Evolutionary conservation across 2,888 invertebrate species (phyloP).

Genomic region (Caenorhabditis becei): DNA sequence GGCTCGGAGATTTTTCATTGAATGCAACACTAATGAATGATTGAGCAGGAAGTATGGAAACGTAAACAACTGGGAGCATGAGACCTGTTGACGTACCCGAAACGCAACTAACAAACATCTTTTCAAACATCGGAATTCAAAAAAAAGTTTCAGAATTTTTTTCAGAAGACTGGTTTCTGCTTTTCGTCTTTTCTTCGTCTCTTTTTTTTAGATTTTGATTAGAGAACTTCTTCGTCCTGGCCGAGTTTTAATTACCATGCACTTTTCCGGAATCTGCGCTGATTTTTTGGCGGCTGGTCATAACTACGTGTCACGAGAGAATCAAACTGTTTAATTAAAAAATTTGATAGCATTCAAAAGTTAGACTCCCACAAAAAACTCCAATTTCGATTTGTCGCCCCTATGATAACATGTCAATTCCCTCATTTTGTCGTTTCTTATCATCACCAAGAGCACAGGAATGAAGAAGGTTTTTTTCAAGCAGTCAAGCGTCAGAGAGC

Average conservation of each 20-base stretch:
- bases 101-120: neutral
- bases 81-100: conserved; percentile 17
- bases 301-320: conserved; percentile 18
- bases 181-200: too few relatives aligned
- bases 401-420: conserved; percentile 24
- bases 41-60: neutral
- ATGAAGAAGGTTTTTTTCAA: conserved; percentile 34
- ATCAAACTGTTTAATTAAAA: neutral
- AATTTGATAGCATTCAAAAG: conserved; percentile 8
- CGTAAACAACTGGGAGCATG: conserved; percentile 15
- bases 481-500: conserved; percentile 42
- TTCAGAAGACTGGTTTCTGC: too few relatives aligned
- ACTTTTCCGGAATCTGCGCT: conserved; percentile 50
- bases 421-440: conserved; percentile 26
- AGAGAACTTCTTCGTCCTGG: neutral
- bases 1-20: conserved; percentile 10
- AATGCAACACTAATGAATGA: conserved; percentile 12
- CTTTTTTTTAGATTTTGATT: neutral
- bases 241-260: conserved; percentile 24
- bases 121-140: too few relatives aligned
- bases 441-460: conserved; percentile 7
- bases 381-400: conserved; percentile 12
- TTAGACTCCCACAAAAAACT: neutral
- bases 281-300: neutral
- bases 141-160: neutral